Evolutionary conservation across 2,888 invertebrate genomes (phyloP).

Genomic region (Apoderus coryli): DNA sequence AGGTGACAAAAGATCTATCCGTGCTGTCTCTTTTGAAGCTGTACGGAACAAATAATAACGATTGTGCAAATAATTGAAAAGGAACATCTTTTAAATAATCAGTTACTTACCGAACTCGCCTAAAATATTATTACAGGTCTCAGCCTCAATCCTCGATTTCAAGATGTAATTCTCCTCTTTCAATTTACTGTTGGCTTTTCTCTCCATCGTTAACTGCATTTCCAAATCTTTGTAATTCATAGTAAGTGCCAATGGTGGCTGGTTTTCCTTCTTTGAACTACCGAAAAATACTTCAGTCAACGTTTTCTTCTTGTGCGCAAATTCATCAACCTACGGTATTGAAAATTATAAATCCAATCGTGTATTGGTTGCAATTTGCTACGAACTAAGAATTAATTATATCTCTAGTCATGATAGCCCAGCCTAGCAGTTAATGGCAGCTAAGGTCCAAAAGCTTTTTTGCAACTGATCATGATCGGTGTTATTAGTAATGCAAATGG

Average conservation of each 20-base stretch:
- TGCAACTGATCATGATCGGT: too few relatives aligned
- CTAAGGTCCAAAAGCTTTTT: too few relatives aligned
- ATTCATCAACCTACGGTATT: constrained; percentile 42
- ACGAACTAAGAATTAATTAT: too few relatives aligned
- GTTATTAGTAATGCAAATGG: too few relatives aligned
- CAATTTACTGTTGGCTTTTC: constrained; percentile 38
- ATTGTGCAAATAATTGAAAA: too few relatives aligned
- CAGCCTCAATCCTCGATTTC: constrained; percentile 26
- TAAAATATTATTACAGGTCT: constrained; percentile 13
- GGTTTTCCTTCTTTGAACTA: constrained; percentile 44
- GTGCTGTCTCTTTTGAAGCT: too few relatives aligned
- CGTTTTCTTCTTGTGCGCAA: constrained; percentile 54
- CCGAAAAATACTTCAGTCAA: constrained; percentile 67
- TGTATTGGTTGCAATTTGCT: too few relatives aligned
- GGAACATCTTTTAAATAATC: too few relatives aligned
- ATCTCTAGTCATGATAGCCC: too few relatives aligned
- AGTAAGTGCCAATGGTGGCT: constrained; percentile 33
- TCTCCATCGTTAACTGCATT: constrained; percentile 39
- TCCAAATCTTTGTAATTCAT: constrained; percentile 40
- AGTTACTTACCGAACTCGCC: constrained; percentile 16
- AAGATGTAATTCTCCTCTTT: constrained; percentile 37
- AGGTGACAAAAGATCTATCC: constrained; percentile 29
- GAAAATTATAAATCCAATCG: too few relatives aligned
- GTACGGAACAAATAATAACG: too few relatives aligned
- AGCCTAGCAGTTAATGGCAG: too few relatives aligned